Evolutionary conservation across 1,140 invertebrate genomes (phyloP).

Genomic region (Thaumatotibia leucotreta): DNA sequence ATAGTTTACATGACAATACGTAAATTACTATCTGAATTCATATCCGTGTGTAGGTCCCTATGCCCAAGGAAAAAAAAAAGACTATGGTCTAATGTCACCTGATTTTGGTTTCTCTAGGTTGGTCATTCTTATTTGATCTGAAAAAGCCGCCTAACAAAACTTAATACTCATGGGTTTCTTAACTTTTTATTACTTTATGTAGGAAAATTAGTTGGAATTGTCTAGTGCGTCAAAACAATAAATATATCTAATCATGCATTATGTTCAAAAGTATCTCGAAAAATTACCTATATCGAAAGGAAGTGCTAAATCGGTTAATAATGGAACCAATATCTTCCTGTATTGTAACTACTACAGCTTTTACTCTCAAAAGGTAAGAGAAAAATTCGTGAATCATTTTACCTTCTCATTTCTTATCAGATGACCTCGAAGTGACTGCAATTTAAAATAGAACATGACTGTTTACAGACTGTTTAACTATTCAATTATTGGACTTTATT

Average conservation of each 20-base stretch:
- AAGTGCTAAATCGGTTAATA: slow-evolving; percentile 43
- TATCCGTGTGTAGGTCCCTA: background rate
- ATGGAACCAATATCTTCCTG: slow-evolving; percentile 75
- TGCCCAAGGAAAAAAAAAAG: background rate
- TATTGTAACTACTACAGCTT: slow-evolving; percentile 85
- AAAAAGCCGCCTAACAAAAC: slow-evolving; percentile 32
- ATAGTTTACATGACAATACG: too few relatives aligned
- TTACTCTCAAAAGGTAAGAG: slow-evolving; percentile 86
- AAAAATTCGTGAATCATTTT: background rate
- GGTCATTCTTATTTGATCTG: slow-evolving; percentile 41
- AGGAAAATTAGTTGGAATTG: background rate
- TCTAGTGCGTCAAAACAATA: slow-evolving; percentile 14
- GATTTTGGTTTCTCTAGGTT: slow-evolving; percentile 54
- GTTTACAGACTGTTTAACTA: slow-evolving; percentile 1
- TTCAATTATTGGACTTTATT: background rate
- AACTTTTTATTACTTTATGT: slow-evolving; percentile 15
- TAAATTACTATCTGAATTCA: too few relatives aligned
- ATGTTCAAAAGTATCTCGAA: slow-evolving; percentile 66
- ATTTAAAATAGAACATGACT: slow-evolving; percentile 14
- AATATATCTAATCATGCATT: slow-evolving; percentile 46
- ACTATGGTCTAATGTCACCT: slow-evolving; percentile 47
- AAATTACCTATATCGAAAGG: slow-evolving; percentile 52
- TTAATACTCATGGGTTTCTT: slow-evolving; percentile 18
- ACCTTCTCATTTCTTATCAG: background rate
- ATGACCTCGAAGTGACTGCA: background rate